A percentile compares a stretch with the other conserved stretches of the same genome.
Conservation (phyloP, 92 coral and sea anemone genomes). For the Epizoanthus scotinus region DNA sequence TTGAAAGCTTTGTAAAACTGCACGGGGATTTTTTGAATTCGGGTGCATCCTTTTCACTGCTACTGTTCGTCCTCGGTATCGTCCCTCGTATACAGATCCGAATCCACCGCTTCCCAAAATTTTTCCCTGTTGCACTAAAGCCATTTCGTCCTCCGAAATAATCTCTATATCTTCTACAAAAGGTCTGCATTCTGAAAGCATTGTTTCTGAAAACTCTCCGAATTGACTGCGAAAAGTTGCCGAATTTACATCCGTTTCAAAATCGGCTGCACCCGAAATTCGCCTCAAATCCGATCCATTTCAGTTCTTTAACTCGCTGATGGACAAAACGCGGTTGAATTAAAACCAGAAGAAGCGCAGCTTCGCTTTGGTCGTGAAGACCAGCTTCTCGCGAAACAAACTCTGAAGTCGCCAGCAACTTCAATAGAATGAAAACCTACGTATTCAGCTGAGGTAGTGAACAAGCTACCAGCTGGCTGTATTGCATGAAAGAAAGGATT, state of each 20-base stretch:
- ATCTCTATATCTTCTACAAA: conserved; percentile 83
- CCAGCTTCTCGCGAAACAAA: conserved; percentile 72
- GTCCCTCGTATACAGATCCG: conserved; percentile 89
- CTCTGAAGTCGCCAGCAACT: conserved; percentile 93
- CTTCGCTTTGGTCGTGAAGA: conserved; percentile 56
- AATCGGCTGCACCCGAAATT: conserved; percentile 55
- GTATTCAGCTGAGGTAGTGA: conserved; percentile 65
- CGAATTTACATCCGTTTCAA: conserved; percentile 53
- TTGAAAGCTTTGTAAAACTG: conserved; percentile 91
- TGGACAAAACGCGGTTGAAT: neutral
- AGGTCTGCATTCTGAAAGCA: conserved; percentile 63
- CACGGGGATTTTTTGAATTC: conserved; percentile 91
- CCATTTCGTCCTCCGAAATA: conserved; percentile 79
- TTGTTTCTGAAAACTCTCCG: conserved; percentile 59
- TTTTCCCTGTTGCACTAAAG: conserved; percentile 74
- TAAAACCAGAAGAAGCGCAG: conserved; percentile 46
- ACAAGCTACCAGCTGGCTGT: conserved; percentile 76
- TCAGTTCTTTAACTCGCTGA: neutral
- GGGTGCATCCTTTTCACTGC: conserved; percentile 88
- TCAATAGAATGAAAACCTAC: conserved; percentile 69
- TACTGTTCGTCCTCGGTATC: conserved; percentile 74
- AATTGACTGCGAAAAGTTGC: conserved; percentile 70
- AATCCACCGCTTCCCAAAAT: conserved; percentile 95
- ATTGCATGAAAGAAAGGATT: conserved; percentile 59
- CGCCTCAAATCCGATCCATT: conserved; percentile 53